Conservation (phyloP, 2,888 invertebrate genomes). For the Sarcophaga caerulescens region DNA sequence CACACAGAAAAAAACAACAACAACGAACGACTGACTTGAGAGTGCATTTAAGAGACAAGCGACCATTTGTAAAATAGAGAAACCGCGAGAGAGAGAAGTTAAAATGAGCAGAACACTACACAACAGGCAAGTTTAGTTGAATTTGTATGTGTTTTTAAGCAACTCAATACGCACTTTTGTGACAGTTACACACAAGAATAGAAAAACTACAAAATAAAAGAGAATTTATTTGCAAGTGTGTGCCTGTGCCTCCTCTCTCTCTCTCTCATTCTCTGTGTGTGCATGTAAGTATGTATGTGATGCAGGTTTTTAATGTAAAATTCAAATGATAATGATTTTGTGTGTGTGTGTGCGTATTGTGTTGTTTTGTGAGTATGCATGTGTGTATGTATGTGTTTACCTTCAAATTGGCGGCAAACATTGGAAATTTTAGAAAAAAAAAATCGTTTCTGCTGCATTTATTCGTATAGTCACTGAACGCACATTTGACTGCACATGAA, state of each 20-base stretch:
- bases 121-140: too few relatives aligned
- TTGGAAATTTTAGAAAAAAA: conserved; percentile 15
- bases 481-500: conserved; percentile 66
- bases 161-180: background rate
- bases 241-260: background rate
- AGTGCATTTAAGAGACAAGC: background rate
- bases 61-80: background rate
- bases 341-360: too few relatives aligned
- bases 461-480: conserved; percentile 62
- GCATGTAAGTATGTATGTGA: conserved; percentile 16
- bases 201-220: background rate
- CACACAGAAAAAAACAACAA: background rate
- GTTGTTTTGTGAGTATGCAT: too few relatives aligned
- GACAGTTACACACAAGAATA: background rate
- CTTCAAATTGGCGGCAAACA: conserved; percentile 62
- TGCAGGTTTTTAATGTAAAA: conserved; percentile 4
- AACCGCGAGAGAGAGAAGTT: background rate
- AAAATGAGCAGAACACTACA: background rate
- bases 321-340: conserved; percentile 64
- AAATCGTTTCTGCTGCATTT: background rate
- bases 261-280: background rate
- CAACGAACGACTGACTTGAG: background rate
- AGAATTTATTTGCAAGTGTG: background rate
- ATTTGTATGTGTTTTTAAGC: background rate
- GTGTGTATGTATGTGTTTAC: conserved; percentile 35